phyloP scores from a whole-genome alignment of 2,888 invertebrate genomes.

The Abrostola triplasia region DNA sequence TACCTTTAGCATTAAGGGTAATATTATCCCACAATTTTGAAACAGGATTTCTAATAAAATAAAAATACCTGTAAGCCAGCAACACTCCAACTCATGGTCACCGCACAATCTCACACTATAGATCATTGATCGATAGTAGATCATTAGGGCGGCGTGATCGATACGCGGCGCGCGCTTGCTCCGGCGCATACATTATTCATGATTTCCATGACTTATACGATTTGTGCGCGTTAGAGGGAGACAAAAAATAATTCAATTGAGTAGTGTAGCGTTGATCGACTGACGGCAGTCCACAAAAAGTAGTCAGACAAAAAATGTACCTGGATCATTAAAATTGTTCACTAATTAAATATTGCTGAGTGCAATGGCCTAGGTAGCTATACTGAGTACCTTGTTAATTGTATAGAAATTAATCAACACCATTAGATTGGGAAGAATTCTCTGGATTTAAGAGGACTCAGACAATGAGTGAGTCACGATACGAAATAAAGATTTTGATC shows the following conservation, averaged over 20 bases:
- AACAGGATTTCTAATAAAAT: background rate
- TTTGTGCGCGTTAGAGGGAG: slow-evolving; percentile 32
- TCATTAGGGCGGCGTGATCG: slow-evolving; percentile 59
- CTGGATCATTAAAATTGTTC: slow-evolving; percentile 35
- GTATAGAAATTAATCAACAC: no score
- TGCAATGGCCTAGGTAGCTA: background rate
- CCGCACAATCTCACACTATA: slow-evolving; percentile 43
- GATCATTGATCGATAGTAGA: slow-evolving; percentile 57
- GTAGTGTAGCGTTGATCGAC: slow-evolving; percentile 45
- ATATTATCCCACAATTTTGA: no score
- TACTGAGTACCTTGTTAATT: background rate
- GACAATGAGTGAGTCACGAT: no score
- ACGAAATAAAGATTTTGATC: no score
- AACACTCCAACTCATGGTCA: slow-evolving; percentile 23
- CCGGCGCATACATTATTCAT: slow-evolving; percentile 50
- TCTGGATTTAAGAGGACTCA: no score
- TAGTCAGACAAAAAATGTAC: slow-evolving; percentile 19
- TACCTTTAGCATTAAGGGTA: no score
- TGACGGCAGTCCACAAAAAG: slow-evolving; percentile 34
- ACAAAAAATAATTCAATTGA: slow-evolving; percentile 51
- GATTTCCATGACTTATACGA: slow-evolving; percentile 31
- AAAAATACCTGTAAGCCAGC: background rate
- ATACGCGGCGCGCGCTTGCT: slow-evolving; percentile 50
- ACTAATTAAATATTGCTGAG: slow-evolving; percentile 28
- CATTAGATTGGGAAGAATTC: no score